phyloP scores from a whole-genome alignment of 2,113 vertebrate genomes.

The Nicator chloris region DNA sequence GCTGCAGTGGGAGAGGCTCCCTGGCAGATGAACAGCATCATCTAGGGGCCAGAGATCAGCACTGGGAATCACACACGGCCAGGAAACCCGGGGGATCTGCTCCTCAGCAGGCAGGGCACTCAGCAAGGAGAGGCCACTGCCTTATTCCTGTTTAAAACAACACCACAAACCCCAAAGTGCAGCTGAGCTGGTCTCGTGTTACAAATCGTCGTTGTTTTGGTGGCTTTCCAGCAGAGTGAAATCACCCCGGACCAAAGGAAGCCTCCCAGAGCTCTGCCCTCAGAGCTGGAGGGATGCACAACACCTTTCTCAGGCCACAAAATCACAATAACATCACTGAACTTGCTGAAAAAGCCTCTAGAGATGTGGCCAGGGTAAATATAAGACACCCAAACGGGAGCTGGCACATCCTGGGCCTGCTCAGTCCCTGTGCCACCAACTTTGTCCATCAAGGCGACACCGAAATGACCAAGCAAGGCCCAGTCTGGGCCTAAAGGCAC shows the following conservation, averaged over 20 bases:
- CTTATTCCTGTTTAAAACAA: background rate
- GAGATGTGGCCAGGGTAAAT: accelerated
- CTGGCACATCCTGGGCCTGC: background rate
- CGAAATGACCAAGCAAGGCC: accelerated
- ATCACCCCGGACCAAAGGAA: background rate
- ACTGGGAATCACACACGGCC: background rate
- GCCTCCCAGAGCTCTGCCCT: background rate
- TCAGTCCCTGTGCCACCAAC: background rate
- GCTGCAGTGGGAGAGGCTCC: background rate
- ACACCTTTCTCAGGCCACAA: background rate
- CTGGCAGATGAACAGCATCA: conserved; percentile 8
- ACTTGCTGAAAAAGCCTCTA: background rate
- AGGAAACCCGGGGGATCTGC: accelerated
- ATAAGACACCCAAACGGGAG: accelerated
- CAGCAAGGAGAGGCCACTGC: accelerated
- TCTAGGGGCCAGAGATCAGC: background rate
- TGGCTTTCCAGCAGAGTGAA: background rate
- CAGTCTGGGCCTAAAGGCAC: background rate
- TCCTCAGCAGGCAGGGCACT: background rate
- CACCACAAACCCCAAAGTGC: accelerated
- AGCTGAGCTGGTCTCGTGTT: accelerated
- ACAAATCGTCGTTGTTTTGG: background rate
- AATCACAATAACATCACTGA: accelerated
- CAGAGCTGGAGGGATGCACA: background rate
- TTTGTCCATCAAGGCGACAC: background rate